These are phyloP conservation scores for Ophonus ardosiacus DNA, from an alignment of 2,888 invertebrate genomes.

Conservation along the genomic window DNA sequence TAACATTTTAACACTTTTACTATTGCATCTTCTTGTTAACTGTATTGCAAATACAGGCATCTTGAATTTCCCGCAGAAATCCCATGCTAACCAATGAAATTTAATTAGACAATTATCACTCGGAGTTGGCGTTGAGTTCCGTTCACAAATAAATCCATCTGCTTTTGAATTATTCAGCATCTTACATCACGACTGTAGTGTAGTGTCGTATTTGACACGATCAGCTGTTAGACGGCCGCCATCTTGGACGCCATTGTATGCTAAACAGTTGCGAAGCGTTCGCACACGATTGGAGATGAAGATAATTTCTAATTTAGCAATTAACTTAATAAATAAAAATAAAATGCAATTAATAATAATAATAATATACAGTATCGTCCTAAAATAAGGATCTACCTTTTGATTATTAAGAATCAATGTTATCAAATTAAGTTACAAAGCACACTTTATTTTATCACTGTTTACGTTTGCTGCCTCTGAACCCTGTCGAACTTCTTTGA, in stretches of 20 bases:
- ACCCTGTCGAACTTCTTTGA: too few species aligned
- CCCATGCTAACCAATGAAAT: constrained; percentile 1
- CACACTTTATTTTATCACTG: too few species aligned
- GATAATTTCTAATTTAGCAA: not conserved
- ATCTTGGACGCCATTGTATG: constrained; percentile 34
- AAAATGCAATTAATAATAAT: not conserved
- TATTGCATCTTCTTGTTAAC: not conserved
- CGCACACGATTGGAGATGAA: not conserved
- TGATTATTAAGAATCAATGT: too few species aligned
- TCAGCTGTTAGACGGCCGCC: constrained; percentile 17
- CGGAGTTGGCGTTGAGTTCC: not conserved
- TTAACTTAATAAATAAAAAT: not conserved
- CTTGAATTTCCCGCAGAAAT: not conserved
- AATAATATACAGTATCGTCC: too few species aligned
- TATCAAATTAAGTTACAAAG: too few species aligned
- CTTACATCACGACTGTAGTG: not conserved
- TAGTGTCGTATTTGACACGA: constrained; percentile 16
- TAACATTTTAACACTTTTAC: not conserved
- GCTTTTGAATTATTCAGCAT: constrained; percentile 5
- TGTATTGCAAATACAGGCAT: not conserved
- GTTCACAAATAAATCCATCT: constrained; percentile 15
- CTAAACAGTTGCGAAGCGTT: constrained; percentile 27
- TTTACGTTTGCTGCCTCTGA: too few species aligned
- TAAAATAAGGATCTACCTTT: too few species aligned
- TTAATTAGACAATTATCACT: constrained; percentile 31